Base-by-base conservation (phyloP, 2,888 invertebrate species). In the Cataglyphis rosenhaueri region DNA sequence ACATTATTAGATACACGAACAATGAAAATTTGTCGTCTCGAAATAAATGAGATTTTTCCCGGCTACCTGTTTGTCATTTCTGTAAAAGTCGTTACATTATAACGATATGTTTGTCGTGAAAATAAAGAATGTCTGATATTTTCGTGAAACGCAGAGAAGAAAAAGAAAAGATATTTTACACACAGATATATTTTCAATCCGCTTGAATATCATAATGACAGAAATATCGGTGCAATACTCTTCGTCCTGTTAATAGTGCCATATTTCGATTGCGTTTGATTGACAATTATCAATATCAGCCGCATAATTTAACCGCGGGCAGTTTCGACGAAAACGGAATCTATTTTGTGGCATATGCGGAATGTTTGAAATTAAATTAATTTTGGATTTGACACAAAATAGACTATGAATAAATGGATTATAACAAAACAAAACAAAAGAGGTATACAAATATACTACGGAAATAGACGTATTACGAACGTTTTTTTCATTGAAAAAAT, bases 231-330 rank as follows among this genome's bases (percentile, higher is more conserved):
- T 65, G 66, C 41, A 38, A 41, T 55, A 57, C 25, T 57, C 55
- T 66, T 55, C 12, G 38, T 1, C 25, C 38, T 5, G 57, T 12
- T 32, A 75, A 79, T 73, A n/a, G 38, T 25, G 32, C 35, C n/a
- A 35, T 8, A 48, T 73, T 75, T 76, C 61, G 61, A 79, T 73
- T 32, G 41, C 25, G 18, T 48, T 62, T 70, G 79, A 79, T 79
- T 76, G 76, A 76, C 76, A 66, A 76, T 76, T 76, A 76, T 76
- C 76, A 76, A 57, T 76, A 76, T 76, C 75, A 57, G 55, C 66
- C 76, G 41, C 76, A 57, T 76, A 66, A 76, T 76, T 76, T 12
- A 29, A 57, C 57, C 41, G 57, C 57, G 1, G 55, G 66, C 44
- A 41, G 48, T 41, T 57, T 21, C 29, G 41, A 55, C 57, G 38